phyloP scores from a whole-genome alignment of 2,888 invertebrate genomes.

The Idaea dimidiata region DNA sequence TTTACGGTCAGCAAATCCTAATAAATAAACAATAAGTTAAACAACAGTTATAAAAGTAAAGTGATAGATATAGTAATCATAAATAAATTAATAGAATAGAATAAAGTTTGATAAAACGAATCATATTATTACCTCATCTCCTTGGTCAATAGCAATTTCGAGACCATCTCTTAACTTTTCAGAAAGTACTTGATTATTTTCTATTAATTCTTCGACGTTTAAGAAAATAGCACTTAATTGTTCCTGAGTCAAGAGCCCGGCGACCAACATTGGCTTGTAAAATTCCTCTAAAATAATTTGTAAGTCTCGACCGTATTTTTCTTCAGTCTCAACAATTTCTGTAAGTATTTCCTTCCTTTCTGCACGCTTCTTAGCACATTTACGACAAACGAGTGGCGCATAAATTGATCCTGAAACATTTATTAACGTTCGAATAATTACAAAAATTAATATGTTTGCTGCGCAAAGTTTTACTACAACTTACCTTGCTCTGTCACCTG shows the following conservation, averaged over 20 bases:
- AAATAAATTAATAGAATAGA: not conserved
- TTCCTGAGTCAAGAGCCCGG: constrained; percentile 93
- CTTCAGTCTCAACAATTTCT: constrained; percentile 97
- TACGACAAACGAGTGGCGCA: constrained; percentile 91
- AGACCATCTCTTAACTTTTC: constrained; percentile 92
- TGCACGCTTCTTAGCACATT: constrained; percentile 92
- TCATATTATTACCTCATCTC: constrained; percentile 79
- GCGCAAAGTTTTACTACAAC: constrained; percentile 3
- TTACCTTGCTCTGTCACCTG: constrained; percentile 85
- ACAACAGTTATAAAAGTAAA: not conserved
- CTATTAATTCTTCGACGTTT: constrained; percentile 94
- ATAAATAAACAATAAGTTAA: constrained; percentile 25
- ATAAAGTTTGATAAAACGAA: constrained; percentile 4
- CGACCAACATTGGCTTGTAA: constrained; percentile 95
- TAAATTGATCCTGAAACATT: constrained; percentile 82
- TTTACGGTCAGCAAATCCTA: constrained; percentile 92
- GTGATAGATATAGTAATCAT: too few relatives aligned
- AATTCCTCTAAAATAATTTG: constrained; percentile 96
- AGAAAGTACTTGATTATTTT: constrained; percentile 92
- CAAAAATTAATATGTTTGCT: not conserved
- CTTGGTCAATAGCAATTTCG: constrained; percentile 91
- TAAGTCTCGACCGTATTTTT: constrained; percentile 96
- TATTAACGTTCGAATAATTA: not conserved
- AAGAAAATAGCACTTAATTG: constrained; percentile 95
- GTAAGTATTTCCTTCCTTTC: constrained; percentile 96